Percentiles rank a stretch among this genome's conserved stretches.
Conservation (phyloP, 2,113 vertebrate genomes). For the Neogale vison region DNA sequence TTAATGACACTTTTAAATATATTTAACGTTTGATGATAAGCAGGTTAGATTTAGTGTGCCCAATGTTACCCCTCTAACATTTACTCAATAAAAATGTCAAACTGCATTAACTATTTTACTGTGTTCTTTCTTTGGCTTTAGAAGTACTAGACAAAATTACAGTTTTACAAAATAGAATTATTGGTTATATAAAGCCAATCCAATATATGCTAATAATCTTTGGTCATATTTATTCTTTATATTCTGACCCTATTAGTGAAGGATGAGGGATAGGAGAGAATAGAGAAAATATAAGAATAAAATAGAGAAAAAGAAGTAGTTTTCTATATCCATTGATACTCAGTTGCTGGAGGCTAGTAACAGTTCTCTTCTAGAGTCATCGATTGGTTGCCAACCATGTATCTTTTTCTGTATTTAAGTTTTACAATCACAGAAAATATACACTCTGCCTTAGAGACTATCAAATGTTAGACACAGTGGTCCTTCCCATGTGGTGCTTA, state of each 20-base stretch:
- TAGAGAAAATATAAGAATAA: neutral
- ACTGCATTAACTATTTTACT: neutral
- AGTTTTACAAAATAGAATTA: neutral
- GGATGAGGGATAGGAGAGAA: neutral
- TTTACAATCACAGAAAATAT: neutral
- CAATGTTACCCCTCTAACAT: neutral
- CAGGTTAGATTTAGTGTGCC: neutral
- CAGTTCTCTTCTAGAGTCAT: neutral
- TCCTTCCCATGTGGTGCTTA: neutral
- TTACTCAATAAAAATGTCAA: neutral
- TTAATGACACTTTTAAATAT: conserved; percentile 13
- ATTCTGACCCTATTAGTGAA: neutral
- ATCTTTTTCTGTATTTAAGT: neutral
- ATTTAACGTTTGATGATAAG: neutral
- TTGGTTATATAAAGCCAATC: neutral
- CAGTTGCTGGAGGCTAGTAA: neutral
- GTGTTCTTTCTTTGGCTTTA: neutral
- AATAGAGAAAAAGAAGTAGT: neutral
- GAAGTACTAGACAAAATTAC: neutral
- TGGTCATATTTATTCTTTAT: neutral
- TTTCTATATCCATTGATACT: neutral
- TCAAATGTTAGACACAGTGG: neutral
- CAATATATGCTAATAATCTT: neutral
- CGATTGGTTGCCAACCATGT: neutral
- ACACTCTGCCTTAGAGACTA: neutral